Percentiles rank a stretch among this genome's conserved stretches.
Evolutionary conservation across 1,140 invertebrate genomes (phyloP).

Genomic region (Drosophila quadrilineata): DNA sequence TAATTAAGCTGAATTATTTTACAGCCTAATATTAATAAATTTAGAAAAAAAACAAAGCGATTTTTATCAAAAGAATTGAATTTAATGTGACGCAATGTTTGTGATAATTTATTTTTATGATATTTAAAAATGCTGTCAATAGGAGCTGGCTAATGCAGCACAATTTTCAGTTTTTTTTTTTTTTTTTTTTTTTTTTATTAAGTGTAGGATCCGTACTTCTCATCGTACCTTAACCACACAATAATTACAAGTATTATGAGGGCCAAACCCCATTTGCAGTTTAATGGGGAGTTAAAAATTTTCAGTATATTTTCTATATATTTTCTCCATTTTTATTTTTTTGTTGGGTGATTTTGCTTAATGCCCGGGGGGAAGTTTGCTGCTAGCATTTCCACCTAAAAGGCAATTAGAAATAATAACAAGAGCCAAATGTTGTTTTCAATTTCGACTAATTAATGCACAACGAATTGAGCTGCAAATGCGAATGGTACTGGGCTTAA

Average conservation of each 20-base stretch:
- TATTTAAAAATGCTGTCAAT: constrained; percentile 41
- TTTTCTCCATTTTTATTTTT: constrained; percentile 21
- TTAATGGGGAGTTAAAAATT: too few species aligned
- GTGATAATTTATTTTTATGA: constrained; percentile 48
- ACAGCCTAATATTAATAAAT: too few species aligned
- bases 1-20: too few species aligned
- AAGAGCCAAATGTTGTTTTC: constrained; percentile 43
- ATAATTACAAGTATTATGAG: too few species aligned
- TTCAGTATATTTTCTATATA: too few species aligned
- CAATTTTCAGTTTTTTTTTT: too few species aligned
- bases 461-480: constrained; percentile 34
- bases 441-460: constrained; percentile 51
- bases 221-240: too few species aligned
- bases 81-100: constrained; percentile 49
- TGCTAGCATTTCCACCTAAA: neutral
- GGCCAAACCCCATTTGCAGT: too few species aligned
- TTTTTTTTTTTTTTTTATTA: too few species aligned
- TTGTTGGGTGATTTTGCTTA: constrained; percentile 8
- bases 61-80: constrained; percentile 42
- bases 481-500: constrained; percentile 18
- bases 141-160: constrained; percentile 22
- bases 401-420: constrained; percentile 72
- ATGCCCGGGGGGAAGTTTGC: constrained; percentile 15
- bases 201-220: too few species aligned
- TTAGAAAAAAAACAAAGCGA: neutral